phyloP scores from a whole-genome alignment of 2,797 vertebrate genomes.

The Myripristis murdjan region DNA sequence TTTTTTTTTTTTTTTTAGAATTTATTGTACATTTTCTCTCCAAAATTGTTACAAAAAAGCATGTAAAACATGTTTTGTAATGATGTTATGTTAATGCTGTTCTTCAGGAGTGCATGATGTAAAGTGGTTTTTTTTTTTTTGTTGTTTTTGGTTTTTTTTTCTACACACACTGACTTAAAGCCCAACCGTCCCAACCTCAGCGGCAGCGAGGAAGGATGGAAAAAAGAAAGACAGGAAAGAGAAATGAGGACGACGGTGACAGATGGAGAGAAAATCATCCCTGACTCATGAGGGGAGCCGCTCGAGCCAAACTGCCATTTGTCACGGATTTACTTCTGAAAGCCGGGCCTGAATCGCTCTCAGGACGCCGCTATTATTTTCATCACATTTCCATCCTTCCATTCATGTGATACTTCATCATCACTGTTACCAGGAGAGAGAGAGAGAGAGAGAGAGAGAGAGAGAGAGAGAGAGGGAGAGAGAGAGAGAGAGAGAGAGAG shows the following conservation, averaged over 20 bases:
- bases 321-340: constrained; percentile 49
- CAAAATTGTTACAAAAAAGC: too few relatives aligned
- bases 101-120: too few relatives aligned
- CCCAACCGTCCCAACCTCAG: constrained; percentile 34
- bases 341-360: constrained; percentile 33
- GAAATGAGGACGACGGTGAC: constrained; percentile 34
- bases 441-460: too few relatives aligned
- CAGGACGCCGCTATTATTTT: constrained; percentile 15
- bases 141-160: constrained; percentile 1
- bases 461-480: too few relatives aligned
- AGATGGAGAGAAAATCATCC: constrained; percentile 56
- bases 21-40: too few relatives aligned
- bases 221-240: constrained; percentile 50
- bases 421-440: too few relatives aligned
- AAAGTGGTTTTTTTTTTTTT: too few relatives aligned
- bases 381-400: constrained; percentile 40
- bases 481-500: too few relatives aligned
- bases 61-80: too few relatives aligned
- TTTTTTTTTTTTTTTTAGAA: too few relatives aligned
- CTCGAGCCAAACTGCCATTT: constrained; percentile 59
- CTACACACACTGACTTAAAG: constrained; percentile 17
- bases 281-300: constrained; percentile 34
- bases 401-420: constrained; percentile 20
- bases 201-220: constrained; percentile 25
- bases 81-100: too few relatives aligned